Evolutionary conservation across 1,140 invertebrate genomes (phyloP).

Genomic region (Drosophila punjabiensis): DNA sequence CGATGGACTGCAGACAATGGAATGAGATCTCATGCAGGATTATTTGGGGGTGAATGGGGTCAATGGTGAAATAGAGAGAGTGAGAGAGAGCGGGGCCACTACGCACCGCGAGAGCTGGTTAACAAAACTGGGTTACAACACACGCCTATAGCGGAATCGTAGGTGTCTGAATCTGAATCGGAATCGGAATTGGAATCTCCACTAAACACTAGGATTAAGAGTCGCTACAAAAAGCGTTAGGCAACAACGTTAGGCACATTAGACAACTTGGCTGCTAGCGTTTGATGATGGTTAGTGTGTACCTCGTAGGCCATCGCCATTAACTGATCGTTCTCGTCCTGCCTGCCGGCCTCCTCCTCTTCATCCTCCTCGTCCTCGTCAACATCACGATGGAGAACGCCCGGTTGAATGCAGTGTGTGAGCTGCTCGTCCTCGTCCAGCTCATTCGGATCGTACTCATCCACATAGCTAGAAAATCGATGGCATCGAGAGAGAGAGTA

Average conservation of each 20-base stretch:
- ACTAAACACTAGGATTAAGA: slow-evolving; percentile 52
- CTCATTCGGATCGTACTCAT: slow-evolving; percentile 74
- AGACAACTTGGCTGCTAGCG: slow-evolving; percentile 26
- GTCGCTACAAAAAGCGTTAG: slow-evolving; percentile 63
- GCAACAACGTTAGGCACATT: slow-evolving; percentile 48
- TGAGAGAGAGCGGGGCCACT: slow-evolving; percentile 30
- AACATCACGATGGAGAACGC: slow-evolving; percentile 69
- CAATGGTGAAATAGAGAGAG: not conserved
- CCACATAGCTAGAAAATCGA: slow-evolving; percentile 78
- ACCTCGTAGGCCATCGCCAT: slow-evolving; percentile 79
- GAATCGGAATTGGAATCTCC: slow-evolving; percentile 33
- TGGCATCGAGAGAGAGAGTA: slow-evolving; percentile 6
- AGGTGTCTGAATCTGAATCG: slow-evolving; percentile 3
- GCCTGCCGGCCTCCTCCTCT: slow-evolving; percentile 55
- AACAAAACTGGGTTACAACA: slow-evolving; percentile 57
- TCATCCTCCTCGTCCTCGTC: slow-evolving; percentile 66
- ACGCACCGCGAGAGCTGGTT: slow-evolving; percentile 68
- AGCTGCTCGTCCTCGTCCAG: slow-evolving; percentile 76
- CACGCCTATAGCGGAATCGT: slow-evolving; percentile 44
- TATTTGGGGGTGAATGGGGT: slow-evolving; percentile 19
- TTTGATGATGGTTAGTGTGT: slow-evolving; percentile 36
- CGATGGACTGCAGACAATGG: not conserved
- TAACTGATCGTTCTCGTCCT: slow-evolving; percentile 68
- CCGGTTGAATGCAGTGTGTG: slow-evolving; percentile 80
- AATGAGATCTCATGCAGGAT: slow-evolving; percentile 30